Conservation (phyloP, 2,888 invertebrate genomes). For the Scaptomyza caliginosa region DNA sequence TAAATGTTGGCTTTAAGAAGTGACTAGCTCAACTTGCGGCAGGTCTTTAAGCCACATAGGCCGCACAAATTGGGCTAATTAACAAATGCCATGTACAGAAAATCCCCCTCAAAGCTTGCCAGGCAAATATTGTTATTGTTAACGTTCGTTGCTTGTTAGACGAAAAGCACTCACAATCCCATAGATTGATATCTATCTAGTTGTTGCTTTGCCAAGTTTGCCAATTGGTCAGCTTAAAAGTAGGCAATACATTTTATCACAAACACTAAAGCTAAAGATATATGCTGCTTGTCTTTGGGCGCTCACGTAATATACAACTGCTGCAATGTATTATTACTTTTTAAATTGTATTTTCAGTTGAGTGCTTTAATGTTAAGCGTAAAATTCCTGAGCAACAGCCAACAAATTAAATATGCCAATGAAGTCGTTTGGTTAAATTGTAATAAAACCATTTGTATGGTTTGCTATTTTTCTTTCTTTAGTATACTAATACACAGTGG, state of each 20-base stretch:
- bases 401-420: background rate
- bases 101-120: slow-evolving; percentile 23
- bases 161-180: background rate
- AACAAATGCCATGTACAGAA: slow-evolving; percentile 60
- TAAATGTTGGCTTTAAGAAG: slow-evolving; percentile 6
- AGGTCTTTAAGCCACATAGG: slow-evolving; percentile 21
- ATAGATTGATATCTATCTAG: slow-evolving; percentile 18
- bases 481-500: background rate
- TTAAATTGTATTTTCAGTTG: background rate
- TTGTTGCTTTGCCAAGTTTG: background rate
- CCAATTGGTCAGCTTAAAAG: slow-evolving; percentile 25
- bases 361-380: background rate
- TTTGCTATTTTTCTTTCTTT: background rate
- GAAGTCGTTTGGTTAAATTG: background rate
- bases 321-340: background rate
- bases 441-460: background rate
- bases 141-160: background rate
- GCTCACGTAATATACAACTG: background rate
- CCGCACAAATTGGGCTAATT: slow-evolving; percentile 55
- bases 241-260: slow-evolving; percentile 15
- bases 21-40: slow-evolving; percentile 28
- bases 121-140: slow-evolving; percentile 18
- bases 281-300: slow-evolving; percentile 24
- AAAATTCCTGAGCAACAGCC: background rate
- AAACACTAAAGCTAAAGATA: background rate